Evolutionary conservation across 2,113 vertebrate genomes (phyloP), one percentile per base, ranked within the genome.

Genomic region (Syngnathus scovelli): DNA sequence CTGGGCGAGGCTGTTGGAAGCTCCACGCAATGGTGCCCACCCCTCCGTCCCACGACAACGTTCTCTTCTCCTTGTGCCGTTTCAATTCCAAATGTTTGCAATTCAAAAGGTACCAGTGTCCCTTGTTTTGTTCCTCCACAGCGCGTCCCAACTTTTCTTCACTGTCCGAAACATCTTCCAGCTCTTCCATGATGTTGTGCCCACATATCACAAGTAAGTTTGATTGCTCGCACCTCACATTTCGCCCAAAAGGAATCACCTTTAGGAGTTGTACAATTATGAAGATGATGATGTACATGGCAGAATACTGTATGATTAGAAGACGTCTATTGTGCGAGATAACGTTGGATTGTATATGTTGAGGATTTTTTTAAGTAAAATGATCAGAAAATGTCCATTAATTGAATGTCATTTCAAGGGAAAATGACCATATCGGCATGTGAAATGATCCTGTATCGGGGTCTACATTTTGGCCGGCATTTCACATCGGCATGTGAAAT

Each of bases 171-270:
- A 98, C 76, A 93, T 98, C 75, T 99, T 99, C 86, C 94, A 96
- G 78, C 89, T 99, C n/a, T 99, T 98, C 90, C 94, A 90, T 3
- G 96, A 98, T 27, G 96, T 98, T 0, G 96, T 99, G 12, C 97
- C 97, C 11, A 98, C 92, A 0, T 98, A 97, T 81, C 97, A 99
- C 88, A 96, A 92, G 96, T 98, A 84, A 93, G 96, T 76, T 19
- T 54, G 19, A n/a, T 44, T 49, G 27, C 39, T 1, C 59, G 6
- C 48, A 52, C 49, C 19, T 21, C 49, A n/a, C 6, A 51, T 51
- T 51, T 51, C 3, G 19, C 18, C 7, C 19, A 7, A 51, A 51
- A 49, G 44, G 15, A 46, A 46, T 13, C 41, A 43, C 27, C 27
- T 33, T 33, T 33, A 33, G 27, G 27, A 33, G 27, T 33, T 33